phyloP scores from a whole-genome alignment of 1,140 invertebrate species.

The Dolichoris vasculosae region DNA sequence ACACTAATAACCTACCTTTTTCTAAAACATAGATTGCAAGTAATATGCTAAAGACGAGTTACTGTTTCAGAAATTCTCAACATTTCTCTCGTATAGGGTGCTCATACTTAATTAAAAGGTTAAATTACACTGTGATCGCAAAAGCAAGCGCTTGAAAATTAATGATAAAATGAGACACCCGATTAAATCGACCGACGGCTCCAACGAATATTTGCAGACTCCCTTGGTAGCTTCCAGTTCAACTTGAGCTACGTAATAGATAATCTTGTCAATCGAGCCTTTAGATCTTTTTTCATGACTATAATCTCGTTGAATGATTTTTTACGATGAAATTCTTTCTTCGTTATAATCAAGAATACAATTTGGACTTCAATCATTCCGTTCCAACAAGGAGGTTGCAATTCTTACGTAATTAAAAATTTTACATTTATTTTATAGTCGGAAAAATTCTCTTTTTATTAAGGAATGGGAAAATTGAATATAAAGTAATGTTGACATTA shows the following conservation, averaged over 20 bases:
- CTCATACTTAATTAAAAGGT: constrained; percentile 45
- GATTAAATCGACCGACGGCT: constrained; percentile 29
- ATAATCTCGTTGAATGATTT: constrained; percentile 2
- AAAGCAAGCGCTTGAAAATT: constrained; percentile 39
- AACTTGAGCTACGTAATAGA: constrained; percentile 9
- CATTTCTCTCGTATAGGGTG: neutral
- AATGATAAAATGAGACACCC: constrained; percentile 48
- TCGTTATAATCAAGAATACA: too few relatives aligned
- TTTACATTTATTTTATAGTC: too few relatives aligned
- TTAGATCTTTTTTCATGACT: neutral
- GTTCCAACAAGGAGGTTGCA: too few relatives aligned
- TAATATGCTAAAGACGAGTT: neutral
- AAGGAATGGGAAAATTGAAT: too few relatives aligned
- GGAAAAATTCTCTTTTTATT: too few relatives aligned
- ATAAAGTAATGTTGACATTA: too few relatives aligned
- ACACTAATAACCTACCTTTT: too few relatives aligned
- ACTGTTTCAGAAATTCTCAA: neutral
- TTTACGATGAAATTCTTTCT: neutral
- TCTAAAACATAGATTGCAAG: too few relatives aligned
- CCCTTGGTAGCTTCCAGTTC: neutral
- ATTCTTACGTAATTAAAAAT: neutral
- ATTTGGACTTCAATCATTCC: too few relatives aligned
- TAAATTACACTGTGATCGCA: constrained; percentile 34
- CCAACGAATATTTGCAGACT: neutral
- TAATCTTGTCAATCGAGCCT: constrained; percentile 46